Conservation (phyloP, 2,888 invertebrate genomes). For the Gastracanthus pulcherrimus region DNA sequence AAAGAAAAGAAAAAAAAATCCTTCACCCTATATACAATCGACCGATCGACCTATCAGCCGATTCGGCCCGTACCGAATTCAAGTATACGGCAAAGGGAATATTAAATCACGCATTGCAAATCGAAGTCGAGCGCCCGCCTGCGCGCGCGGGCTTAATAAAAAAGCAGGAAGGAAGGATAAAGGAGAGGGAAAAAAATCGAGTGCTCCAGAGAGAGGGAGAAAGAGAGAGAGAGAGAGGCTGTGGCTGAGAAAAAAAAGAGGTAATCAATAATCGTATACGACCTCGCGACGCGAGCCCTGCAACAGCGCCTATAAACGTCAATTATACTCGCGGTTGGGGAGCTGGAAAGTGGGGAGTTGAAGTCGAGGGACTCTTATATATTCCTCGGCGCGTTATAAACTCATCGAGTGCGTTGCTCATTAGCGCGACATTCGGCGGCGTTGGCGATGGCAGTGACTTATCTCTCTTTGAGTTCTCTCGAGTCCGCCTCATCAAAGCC, state of each 20-base stretch:
- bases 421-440: slow-evolving; percentile 2
- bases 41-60: no score
- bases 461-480: not conserved
- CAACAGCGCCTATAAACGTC: slow-evolving; percentile 21
- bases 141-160: slow-evolving; percentile 3
- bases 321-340: no score
- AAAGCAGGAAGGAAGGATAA: not conserved
- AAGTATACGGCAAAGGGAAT: not conserved
- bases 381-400: not conserved
- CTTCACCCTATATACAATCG: no score
- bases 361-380: no score
- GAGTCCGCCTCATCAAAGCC: slow-evolving; percentile 9
- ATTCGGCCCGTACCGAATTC: not conserved
- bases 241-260: not conserved
- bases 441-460: not conserved
- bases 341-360: no score
- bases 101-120: slow-evolving; percentile 28
- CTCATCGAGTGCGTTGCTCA: slow-evolving; percentile 9
- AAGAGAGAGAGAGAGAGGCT: not conserved
- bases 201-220: not conserved
- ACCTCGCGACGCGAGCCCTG: no score
- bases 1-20: not conserved
- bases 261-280: slow-evolving; percentile 19
- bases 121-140: not conserved
- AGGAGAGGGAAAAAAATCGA: not conserved